These are phyloP conservation scores for Catharus minimus DNA, from an alignment of 2,113 vertebrate genomes.

Conservation along the genomic window DNA sequence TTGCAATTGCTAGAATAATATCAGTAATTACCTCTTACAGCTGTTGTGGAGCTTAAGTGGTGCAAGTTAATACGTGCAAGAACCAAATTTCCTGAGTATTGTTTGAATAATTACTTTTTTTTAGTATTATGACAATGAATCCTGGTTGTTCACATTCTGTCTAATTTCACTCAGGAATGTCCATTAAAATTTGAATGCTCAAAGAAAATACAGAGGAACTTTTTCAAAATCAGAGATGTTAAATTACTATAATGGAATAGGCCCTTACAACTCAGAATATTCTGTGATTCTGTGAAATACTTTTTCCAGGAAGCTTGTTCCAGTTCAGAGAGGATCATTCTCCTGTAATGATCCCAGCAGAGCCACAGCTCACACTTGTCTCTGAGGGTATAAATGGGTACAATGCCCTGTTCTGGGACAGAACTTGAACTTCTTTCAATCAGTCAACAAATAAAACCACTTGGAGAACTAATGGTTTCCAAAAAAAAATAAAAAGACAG, in stretches of 20 bases:
- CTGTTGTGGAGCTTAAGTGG: neutral
- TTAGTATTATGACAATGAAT: neutral
- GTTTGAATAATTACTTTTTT: neutral
- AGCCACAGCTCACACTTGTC: neutral
- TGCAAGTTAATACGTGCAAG: neutral
- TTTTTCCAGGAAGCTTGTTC: neutral
- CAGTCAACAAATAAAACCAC: constrained; percentile 38
- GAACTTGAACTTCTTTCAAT: neutral
- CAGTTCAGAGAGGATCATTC: neutral
- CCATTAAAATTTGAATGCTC: neutral
- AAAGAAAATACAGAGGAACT: neutral
- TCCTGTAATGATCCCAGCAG: neutral
- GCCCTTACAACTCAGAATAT: neutral
- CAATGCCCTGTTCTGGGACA: neutral
- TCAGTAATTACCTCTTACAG: neutral
- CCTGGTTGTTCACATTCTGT: neutral
- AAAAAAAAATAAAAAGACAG: neutral
- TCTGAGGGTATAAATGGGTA: neutral
- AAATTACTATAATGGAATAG: neutral
- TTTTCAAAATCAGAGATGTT: neutral
- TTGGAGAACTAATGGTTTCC: neutral
- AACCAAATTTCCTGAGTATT: neutral
- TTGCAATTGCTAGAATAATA: neutral
- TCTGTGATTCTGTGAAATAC: neutral
- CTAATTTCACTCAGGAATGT: neutral